Evolutionary conservation across 2,113 vertebrate genomes (phyloP).

Genomic region (Nibea coibor): DNA sequence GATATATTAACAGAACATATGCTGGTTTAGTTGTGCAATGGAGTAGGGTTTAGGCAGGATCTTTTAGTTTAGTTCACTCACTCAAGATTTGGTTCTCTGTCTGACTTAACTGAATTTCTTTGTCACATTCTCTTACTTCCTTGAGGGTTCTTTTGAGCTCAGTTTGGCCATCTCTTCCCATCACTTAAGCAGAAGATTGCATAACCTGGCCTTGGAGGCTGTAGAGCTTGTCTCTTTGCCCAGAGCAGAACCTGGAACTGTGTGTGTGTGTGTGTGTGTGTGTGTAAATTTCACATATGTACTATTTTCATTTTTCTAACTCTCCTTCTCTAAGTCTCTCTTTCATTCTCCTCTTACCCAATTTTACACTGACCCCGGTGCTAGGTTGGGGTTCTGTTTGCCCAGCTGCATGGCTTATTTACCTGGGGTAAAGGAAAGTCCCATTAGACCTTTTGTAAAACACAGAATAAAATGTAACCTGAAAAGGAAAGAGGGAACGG

Average conservation of each 20-base stretch:
- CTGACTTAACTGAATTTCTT: constrained; percentile 16
- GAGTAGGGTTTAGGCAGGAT: background rate
- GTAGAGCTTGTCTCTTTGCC: constrained; percentile 41
- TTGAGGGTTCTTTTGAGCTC: constrained; percentile 25
- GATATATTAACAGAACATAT: background rate
- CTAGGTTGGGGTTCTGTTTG: constrained; percentile 86
- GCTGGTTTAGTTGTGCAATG: background rate
- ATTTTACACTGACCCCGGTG: constrained; percentile 79
- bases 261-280: constrained; percentile 7
- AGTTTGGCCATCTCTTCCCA: constrained; percentile 42
- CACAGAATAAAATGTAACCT: constrained; percentile 76
- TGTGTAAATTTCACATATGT: constrained; percentile 26
- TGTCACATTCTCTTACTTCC: constrained; percentile 37
- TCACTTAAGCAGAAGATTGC: constrained; percentile 50
- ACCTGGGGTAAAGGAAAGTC: constrained; percentile 90
- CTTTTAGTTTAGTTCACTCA: constrained; percentile 5
- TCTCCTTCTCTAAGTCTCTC: constrained; percentile 50
- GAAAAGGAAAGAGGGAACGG: constrained; percentile 78
- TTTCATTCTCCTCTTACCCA: constrained; percentile 48
- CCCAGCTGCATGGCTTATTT: constrained; percentile 96
- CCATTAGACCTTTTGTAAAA: constrained; percentile 85
- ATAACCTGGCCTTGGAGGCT: constrained; percentile 55
- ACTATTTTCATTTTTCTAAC: constrained; percentile 51
- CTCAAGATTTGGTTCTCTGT: constrained; percentile 10
- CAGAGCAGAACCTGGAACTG: constrained; percentile 22